phyloP scores from a whole-genome alignment of 2,888 invertebrate species.

The Chymomyza procnemis region DNA sequence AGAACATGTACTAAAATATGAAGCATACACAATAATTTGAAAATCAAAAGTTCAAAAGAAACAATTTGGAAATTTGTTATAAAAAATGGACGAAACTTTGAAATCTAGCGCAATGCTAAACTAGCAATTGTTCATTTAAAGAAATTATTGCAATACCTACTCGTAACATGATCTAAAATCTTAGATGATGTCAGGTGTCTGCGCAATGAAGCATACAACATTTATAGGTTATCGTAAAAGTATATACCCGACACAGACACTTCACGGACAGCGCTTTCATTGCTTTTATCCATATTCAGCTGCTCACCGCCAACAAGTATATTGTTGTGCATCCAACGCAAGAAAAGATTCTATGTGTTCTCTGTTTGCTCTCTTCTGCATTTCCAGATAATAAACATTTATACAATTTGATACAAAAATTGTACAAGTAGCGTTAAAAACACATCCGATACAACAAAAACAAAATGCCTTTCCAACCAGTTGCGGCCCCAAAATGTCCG shows the following conservation, averaged over 20 bases:
- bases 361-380: conserved; percentile 50
- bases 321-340: neutral
- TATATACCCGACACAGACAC: neutral
- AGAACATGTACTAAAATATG: no score
- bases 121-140: no score
- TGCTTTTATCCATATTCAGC: neutral
- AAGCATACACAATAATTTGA: no score
- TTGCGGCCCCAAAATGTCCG: conserved; percentile 65
- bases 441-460: neutral
- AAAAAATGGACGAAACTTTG: no score
- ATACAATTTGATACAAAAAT: conserved; percentile 22
- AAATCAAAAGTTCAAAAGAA: no score
- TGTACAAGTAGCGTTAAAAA: conserved; percentile 5
- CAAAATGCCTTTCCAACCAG: conserved; percentile 60
- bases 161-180: no score
- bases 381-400: conserved; percentile 67
- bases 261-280: neutral
- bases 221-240: neutral
- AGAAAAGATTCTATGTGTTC: conserved; percentile 33
- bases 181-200: no score
- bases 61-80: no score
- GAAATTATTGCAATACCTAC: no score
- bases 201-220: neutral
- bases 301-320: neutral
- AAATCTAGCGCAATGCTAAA: no score